These are phyloP conservation scores for Nycticebus coucang DNA, from an alignment of 2,113 vertebrate genomes.

Conservation along the genomic window DNA sequence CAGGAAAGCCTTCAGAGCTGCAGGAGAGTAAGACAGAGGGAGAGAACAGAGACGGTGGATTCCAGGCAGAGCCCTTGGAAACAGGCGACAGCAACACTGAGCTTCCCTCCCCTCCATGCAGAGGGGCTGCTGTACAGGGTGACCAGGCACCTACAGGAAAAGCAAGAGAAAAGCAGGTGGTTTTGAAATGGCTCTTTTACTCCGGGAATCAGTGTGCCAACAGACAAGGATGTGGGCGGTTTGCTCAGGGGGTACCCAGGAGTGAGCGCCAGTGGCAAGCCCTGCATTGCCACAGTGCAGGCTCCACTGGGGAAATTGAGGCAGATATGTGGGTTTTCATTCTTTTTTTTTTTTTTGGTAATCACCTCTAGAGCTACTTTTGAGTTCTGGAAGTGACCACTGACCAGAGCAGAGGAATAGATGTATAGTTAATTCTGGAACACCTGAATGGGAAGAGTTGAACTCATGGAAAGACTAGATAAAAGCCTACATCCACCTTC, in stretches of 20 bases:
- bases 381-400: background rate
- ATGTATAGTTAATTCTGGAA: background rate
- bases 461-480: background rate
- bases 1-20: background rate
- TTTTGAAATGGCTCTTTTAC: background rate
- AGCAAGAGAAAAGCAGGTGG: background rate
- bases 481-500: background rate
- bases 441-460: no score
- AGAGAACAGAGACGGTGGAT: accelerated
- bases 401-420: accelerated
- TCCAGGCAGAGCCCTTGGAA: background rate
- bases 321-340: accelerated
- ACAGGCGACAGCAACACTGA: background rate
- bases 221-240: background rate
- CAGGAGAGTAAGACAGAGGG: no score
- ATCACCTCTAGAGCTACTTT: background rate
- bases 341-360: accelerated
- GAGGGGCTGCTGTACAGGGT: accelerated
- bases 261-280: background rate
- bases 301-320: accelerated
- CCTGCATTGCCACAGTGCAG: accelerated
- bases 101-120: background rate
- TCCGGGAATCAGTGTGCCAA: background rate
- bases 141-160: no score
- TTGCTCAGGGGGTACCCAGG: background rate